These are phyloP conservation scores for Brachylomia viminalis DNA, from an alignment of 2,888 invertebrate genomes.

Conservation along the genomic window DNA sequence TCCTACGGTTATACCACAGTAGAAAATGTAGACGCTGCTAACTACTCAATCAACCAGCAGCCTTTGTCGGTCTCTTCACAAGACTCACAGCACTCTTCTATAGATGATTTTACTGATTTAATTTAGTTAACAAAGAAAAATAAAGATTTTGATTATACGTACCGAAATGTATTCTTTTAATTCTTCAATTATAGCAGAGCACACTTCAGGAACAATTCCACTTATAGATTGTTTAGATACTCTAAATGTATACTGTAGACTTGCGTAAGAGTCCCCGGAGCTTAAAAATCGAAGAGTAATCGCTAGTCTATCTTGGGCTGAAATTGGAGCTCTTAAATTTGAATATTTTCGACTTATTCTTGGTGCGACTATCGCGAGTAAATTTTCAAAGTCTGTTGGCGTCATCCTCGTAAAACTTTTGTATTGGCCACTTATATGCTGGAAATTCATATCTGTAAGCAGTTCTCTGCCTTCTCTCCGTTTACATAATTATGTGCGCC, in stretches of 20 bases:
- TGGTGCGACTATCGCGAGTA: conserved; percentile 11
- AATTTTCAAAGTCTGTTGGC: conserved; percentile 18
- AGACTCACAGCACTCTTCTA: conserved; percentile 36
- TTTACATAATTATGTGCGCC: background rate
- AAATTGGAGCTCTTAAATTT: conserved; percentile 20
- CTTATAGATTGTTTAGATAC: conserved; percentile 20
- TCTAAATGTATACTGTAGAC: conserved; percentile 19
- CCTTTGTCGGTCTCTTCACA: conserved; percentile 50
- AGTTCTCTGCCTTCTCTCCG: background rate
- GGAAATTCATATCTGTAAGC: conserved; percentile 4
- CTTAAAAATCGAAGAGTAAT: conserved; percentile 20
- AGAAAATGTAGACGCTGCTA: conserved; percentile 43
- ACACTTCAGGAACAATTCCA: conserved; percentile 29
- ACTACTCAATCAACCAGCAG: conserved; percentile 45
- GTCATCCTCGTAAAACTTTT: conserved; percentile 26
- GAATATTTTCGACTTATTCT: conserved; percentile 11
- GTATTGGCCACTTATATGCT: background rate
- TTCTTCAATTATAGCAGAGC: conserved; percentile 19
- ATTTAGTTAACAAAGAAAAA: conserved; percentile 39
- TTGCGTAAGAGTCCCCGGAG: conserved; percentile 15
- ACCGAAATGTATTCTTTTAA: conserved; percentile 25
- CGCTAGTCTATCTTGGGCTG: conserved; percentile 18
- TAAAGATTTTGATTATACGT: conserved; percentile 30
- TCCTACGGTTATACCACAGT: conserved; percentile 44
- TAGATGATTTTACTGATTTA: conserved; percentile 51